Percentiles rank a stretch among this genome's conserved stretches.
Conservation (phyloP, 2,888 invertebrate species). For the Ochropleura plecta region DNA sequence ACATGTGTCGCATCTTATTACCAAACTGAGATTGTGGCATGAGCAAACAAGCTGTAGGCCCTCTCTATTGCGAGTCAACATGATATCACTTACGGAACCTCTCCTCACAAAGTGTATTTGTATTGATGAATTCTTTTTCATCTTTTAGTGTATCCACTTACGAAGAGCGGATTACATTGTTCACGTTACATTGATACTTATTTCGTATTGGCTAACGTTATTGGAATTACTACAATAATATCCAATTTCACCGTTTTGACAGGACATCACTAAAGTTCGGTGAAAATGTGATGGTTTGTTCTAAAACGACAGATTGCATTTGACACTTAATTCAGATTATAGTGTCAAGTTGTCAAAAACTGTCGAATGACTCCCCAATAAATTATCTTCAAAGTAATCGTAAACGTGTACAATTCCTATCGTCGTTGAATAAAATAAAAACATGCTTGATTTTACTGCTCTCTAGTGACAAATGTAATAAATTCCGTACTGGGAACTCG, state of each 20-base stretch:
- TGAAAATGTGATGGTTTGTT: slow-evolving; percentile 24
- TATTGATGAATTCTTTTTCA: slow-evolving; percentile 83
- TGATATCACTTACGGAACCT: slow-evolving; percentile 86
- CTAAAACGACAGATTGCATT: slow-evolving; percentile 29
- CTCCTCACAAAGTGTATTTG: slow-evolving; percentile 82
- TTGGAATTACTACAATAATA: slow-evolving; percentile 19
- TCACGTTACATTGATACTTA: slow-evolving; percentile 42
- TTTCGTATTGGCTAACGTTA: slow-evolving; percentile 20
- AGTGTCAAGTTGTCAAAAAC: slow-evolving; percentile 70
- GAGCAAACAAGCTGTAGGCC: slow-evolving; percentile 86
- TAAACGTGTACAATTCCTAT: slow-evolving; percentile 74
- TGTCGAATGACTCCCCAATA: slow-evolving; percentile 68
- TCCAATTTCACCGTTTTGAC: slow-evolving; percentile 16
- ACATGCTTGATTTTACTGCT: slow-evolving; percentile 79
- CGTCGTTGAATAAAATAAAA: slow-evolving; percentile 74
- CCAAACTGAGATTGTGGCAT: slow-evolving; percentile 87
- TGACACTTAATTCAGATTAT: slow-evolving; percentile 58
- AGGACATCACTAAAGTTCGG: slow-evolving; percentile 18
- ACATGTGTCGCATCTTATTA: slow-evolving; percentile 90
- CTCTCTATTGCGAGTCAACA: slow-evolving; percentile 84
- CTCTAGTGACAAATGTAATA: slow-evolving; percentile 83
- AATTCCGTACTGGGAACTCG: slow-evolving; percentile 82
- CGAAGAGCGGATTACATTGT: slow-evolving; percentile 69
- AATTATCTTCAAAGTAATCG: slow-evolving; percentile 76
- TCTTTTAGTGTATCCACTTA: slow-evolving; percentile 76